Percentiles rank a stretch among this genome's conserved stretches.
These are phyloP conservation scores for Diplolepis rosae DNA, from an alignment of 2,888 invertebrate genomes.

Conservation along the genomic window DNA sequence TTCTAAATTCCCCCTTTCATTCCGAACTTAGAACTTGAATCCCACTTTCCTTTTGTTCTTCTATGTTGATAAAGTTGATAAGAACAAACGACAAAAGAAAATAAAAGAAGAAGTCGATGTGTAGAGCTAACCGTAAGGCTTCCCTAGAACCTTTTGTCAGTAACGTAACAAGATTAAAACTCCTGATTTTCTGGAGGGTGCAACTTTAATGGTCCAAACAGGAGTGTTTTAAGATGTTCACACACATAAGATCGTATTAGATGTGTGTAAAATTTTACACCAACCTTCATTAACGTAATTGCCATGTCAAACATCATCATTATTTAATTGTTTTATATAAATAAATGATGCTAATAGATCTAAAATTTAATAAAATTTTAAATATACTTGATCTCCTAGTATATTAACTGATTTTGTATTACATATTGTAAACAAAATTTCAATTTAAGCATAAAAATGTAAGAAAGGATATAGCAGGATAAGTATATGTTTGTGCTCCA, in stretches of 20 bases:
- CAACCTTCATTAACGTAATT: too few relatives aligned
- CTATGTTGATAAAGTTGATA: constrained; percentile 29
- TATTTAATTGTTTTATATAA: too few relatives aligned
- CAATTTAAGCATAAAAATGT: too few relatives aligned
- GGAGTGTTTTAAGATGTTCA: neutral
- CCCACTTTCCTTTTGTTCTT: constrained; percentile 27
- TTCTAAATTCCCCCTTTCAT: constrained; percentile 21
- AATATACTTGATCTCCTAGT: too few relatives aligned
- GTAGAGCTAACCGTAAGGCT: constrained; percentile 23
- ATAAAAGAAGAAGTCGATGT: constrained; percentile 27
- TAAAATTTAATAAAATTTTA: too few relatives aligned
- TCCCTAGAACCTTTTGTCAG: constrained; percentile 29
- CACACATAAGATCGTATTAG: neutral
- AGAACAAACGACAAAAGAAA: constrained; percentile 27
- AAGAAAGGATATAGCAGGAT: too few relatives aligned
- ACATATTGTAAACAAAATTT: too few relatives aligned
- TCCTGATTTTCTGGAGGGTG: constrained; percentile 23
- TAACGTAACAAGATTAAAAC: constrained; percentile 28
- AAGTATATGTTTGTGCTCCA: too few relatives aligned
- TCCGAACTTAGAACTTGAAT: neutral
- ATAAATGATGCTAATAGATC: too few relatives aligned
- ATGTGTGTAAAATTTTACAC: too few relatives aligned
- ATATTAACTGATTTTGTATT: too few relatives aligned
- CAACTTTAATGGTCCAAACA: constrained; percentile 19
- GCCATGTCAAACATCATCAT: too few relatives aligned